These are phyloP conservation scores for Ctena decussata DNA, from an alignment of 2,888 invertebrate genomes.

Conservation along the genomic window DNA sequence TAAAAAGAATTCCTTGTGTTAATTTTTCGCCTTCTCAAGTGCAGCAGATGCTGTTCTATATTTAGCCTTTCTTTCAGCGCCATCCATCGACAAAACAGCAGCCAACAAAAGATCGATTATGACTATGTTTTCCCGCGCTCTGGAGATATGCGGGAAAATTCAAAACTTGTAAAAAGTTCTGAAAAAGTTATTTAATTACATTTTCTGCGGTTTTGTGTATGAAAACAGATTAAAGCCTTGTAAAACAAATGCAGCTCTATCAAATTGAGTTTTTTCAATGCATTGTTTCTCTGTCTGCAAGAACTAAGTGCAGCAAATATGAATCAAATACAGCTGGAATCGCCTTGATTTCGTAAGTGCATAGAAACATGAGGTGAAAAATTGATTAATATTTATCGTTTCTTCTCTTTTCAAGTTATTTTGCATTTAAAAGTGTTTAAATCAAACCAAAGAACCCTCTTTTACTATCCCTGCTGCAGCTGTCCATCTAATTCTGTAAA, in stretches of 20 bases:
- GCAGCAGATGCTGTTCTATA: slow-evolving; percentile 77
- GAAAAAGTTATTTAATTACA: slow-evolving; percentile 23
- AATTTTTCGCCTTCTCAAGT: slow-evolving; percentile 40
- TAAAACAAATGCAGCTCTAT: neutral
- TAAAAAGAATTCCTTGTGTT: slow-evolving; percentile 16
- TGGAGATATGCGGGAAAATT: slow-evolving; percentile 60
- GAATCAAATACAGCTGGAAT: slow-evolving; percentile 30
- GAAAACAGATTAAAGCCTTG: neutral
- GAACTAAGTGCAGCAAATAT: slow-evolving; percentile 24
- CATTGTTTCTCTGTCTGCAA: neutral
- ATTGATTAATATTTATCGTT: slow-evolving; percentile 82
- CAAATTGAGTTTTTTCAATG: neutral
- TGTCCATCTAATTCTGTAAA: slow-evolving; percentile 62
- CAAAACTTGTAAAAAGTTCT: slow-evolving; percentile 40
- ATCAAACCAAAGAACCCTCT: neutral
- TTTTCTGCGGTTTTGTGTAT: slow-evolving; percentile 15
- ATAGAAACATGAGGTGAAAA: slow-evolving; percentile 65
- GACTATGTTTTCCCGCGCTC: slow-evolving; percentile 70
- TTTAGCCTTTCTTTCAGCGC: slow-evolving; percentile 77
- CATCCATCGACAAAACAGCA: slow-evolving; percentile 80
- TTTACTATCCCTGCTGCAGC: slow-evolving; percentile 44
- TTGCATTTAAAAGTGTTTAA: slow-evolving; percentile 55
- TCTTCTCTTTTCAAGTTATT: slow-evolving; percentile 76
- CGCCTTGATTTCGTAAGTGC: slow-evolving; percentile 50
- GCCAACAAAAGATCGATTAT: slow-evolving; percentile 75